Base-by-base conservation (phyloP, 2,797 vertebrate species). In the Epinephelus malabaricus region DNA sequence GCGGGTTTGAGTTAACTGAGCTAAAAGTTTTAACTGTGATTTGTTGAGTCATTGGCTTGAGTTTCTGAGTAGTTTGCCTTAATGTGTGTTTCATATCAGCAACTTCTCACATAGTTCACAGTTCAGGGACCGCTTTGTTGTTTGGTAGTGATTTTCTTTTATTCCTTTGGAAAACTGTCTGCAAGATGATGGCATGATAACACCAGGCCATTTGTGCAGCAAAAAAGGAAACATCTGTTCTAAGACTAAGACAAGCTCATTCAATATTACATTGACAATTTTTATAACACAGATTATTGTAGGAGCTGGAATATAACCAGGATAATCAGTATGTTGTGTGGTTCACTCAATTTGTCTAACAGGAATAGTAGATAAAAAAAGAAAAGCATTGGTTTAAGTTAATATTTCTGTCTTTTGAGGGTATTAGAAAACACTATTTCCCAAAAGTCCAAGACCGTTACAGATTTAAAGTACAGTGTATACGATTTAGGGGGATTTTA, bases 1-100 rank as follows among this genome's bases (percentile, higher is more conserved):
- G 18, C 61, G 49, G 3, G 30, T 76, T 69, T 70, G 25, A 76
- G 62, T 27, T 60, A 58, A 69, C n/a, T 51, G 53, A 56, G 10
- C 21, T 49, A 14, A 60, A 60, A 67, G 23, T 51, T 70, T 51
- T 11, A 69, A 40, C 49, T 54, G 40, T 6, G 11, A 2, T 73
- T 43, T 78, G 73, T 61, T 73, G 61, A 25, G 71, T 63, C 10
- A 21, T 56, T 25, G 49, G 17, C 17, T 46, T 54, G 2, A 40
- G 14, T 58, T 69, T 65, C 27, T 58, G 47, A 46, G 47, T 25
- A 25, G n/a, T 58, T 69, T 4, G 6, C 11, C 53, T 59, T 23
- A 67, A 19, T n/a, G 18, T 49, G 25, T 38, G 18, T 59, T 59
- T 53, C 17, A 60, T 13, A 30, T 72, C 63, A 47, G 49, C 14